Evolutionary conservation across 1,140 invertebrate genomes (phyloP).

Genomic region (Reticulitermes speratus): DNA sequence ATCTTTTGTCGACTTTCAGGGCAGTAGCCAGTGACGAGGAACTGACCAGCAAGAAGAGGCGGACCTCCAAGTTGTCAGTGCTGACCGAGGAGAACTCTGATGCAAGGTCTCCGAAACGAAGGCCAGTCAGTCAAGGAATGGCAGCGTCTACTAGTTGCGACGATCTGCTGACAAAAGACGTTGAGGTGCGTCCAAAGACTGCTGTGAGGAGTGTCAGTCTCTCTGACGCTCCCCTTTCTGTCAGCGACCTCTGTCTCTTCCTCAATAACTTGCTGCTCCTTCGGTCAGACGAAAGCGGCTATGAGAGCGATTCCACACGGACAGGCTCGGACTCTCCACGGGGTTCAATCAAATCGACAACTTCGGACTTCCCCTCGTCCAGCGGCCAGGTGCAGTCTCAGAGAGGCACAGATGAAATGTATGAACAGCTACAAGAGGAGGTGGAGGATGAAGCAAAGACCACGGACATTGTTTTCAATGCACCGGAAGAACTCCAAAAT

Average conservation of each 20-base stretch:
- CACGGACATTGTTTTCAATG: background rate
- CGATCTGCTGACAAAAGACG: conserved; percentile 39
- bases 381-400: conserved; percentile 40
- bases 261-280: conserved; percentile 47
- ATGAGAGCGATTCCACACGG: conserved; percentile 63
- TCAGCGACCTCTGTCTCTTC: conserved; percentile 48
- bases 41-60: background rate
- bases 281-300: conserved; percentile 62
- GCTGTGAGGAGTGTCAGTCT: background rate
- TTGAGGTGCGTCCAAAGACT: background rate
- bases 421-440: conserved; percentile 41
- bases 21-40: conserved; percentile 23
- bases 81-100: conserved; percentile 40
- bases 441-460: conserved; percentile 40
- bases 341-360: conserved; percentile 40
- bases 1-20: conserved; percentile 39
- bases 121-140: background rate
- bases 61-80: conserved; percentile 36
- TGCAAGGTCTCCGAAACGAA: background rate
- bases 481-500: background rate
- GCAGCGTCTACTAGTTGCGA: conserved; percentile 37
- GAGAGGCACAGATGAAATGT: conserved; percentile 37
- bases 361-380: conserved; percentile 44
- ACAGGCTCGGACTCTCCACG: conserved; percentile 56
- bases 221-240: conserved; percentile 13